Evolutionary conservation across 2,888 invertebrate species (phyloP), one percentile per base, ranked within the genome.

Genomic region (Plutella xylostella): DNA sequence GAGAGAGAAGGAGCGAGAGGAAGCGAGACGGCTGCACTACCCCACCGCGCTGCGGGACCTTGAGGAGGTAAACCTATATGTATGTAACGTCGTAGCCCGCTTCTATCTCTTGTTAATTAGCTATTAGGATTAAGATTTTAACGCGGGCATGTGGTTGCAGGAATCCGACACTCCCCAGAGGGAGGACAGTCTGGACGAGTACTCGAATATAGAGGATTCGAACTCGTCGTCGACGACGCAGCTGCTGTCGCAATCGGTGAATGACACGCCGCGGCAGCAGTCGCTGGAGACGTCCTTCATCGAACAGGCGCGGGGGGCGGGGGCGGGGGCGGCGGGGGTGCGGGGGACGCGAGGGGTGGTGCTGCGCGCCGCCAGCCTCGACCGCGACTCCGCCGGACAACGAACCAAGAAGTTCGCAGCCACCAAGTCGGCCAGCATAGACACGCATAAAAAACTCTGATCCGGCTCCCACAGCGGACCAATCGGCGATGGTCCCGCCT

Each of bases 361-460:
- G 25, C 68, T 85, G 0, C 70, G 84, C 47, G 84, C 84, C 0
- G 79, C 84, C 0, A 84, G 83, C 43, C 58, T 85, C n/a, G 84
- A 85, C 55, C 68, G 82, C 1, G 79, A 70, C 38, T 65, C 68
- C 2, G 53, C 68, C 0, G 7, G 40, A 1, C 34, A 50, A 45
- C 15, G 61, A 12, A 50, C 70, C 3, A 64, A 71, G 20, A 61
- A 77, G 20, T 76, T 74, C 47, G 72, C 75, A 28, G 78, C 82
- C 48, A 64, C 77, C 45, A 80, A 78, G 57, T 80, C 77, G 50
- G 59, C 79, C 45, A 78, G 78, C 57, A 70, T 70, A 1, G 77
- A 76, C 54, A 71, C 77, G 0, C 79, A 80, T 51, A 80, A 83
- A 61, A 72, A 72, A 66, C 83, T 84, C 73, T 84, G 83, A 84